Evolutionary conservation across 1,140 invertebrate genomes (phyloP).

Genomic region (Cotesia vestalis): DNA sequence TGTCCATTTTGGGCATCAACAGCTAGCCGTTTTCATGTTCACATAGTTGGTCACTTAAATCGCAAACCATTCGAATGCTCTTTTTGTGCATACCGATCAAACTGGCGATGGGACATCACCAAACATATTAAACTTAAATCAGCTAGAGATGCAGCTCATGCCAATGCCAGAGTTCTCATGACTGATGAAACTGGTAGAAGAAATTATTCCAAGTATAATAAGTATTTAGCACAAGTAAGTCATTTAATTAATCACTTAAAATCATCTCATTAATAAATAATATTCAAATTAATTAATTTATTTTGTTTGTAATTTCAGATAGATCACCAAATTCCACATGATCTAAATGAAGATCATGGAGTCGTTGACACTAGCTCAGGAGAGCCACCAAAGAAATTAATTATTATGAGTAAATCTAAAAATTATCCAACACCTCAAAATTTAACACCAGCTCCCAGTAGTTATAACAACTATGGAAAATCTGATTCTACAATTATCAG

Average conservation of each 20-base stretch:
- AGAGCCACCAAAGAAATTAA: conserved; percentile 50
- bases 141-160: conserved; percentile 81
- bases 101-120: conserved; percentile 96
- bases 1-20: conserved; percentile 90
- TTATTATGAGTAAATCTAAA: conserved; percentile 46
- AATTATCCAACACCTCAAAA: conserved; percentile 42
- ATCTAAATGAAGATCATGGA: conserved; percentile 39
- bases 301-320: conserved; percentile 41
- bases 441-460: conserved; percentile 33
- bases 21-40: conserved; percentile 91
- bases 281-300: conserved; percentile 15
- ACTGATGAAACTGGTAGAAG: conserved; percentile 89
- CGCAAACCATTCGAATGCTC: conserved; percentile 96
- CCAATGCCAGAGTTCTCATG: conserved; percentile 82
- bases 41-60: conserved; percentile 91
- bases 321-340: conserved; percentile 49
- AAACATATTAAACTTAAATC: conserved; percentile 93
- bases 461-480: conserved; percentile 23
- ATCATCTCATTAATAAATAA: conserved; percentile 2
- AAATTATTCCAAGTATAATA: conserved; percentile 93
- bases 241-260: conserved; percentile 33
- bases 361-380: conserved; percentile 36
- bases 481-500: conserved; percentile 32
- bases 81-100: conserved; percentile 89
- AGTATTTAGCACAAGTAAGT: conserved; percentile 79